A percentile compares a stretch with the other conserved stretches of the same genome.
Conservation (phyloP, 92 coral and sea anemone species). For the Plumapathes pennacea region DNA sequence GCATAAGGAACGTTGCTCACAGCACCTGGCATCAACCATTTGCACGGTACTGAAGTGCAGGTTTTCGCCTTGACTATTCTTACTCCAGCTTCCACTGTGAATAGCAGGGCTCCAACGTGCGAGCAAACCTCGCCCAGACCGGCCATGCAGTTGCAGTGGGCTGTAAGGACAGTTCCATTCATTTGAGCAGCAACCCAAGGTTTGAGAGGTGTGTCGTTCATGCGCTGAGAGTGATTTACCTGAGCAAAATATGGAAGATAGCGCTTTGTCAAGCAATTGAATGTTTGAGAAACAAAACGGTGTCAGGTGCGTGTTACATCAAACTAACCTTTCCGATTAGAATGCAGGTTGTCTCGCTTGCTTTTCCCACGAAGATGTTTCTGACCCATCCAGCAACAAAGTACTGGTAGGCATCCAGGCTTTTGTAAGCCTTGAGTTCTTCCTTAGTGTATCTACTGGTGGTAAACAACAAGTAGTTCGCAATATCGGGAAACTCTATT, state of each 20-base stretch:
- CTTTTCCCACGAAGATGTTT: constrained; percentile 48
- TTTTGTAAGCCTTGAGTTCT: constrained; percentile 61
- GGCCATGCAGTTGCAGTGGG: constrained; percentile 48
- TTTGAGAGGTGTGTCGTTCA: constrained; percentile 35
- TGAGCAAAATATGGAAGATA: neutral
- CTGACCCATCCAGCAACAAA: constrained; percentile 68
- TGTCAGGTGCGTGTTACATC: no score
- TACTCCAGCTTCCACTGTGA: constrained; percentile 61
- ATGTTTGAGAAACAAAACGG: no score
- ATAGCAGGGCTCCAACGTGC: constrained; percentile 42
- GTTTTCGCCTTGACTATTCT: constrained; percentile 34
- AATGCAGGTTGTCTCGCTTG: no score
- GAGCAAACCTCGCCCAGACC: constrained; percentile 50
- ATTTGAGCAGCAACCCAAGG: constrained; percentile 37
- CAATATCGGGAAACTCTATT: no score
- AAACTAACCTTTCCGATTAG: no score
- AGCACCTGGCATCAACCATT: constrained; percentile 64
- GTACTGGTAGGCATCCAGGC: constrained; percentile 51
- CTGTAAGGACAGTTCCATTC: constrained; percentile 34
- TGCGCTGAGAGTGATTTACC: constrained; percentile 63
- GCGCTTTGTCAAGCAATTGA: no score
- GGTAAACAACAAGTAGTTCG: no score
- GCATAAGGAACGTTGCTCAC: constrained; percentile 41
- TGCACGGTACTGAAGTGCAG: constrained; percentile 59
- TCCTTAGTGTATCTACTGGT: constrained; percentile 51